phyloP scores from a whole-genome alignment of 2,888 invertebrate species.

The Sphecodes monilicornis region DNA sequence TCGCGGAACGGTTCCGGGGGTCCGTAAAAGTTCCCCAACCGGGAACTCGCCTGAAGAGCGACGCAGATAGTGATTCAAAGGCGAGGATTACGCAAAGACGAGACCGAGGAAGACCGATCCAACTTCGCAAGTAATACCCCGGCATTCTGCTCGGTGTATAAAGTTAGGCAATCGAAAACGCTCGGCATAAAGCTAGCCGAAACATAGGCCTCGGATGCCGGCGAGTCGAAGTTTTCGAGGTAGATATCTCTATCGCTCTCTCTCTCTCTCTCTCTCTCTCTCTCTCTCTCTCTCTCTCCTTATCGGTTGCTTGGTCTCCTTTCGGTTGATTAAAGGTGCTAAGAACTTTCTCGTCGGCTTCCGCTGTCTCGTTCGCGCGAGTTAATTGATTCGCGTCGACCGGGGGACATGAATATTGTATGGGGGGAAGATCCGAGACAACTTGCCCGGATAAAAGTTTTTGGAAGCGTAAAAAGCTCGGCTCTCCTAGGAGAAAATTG shows the following conservation, averaged over 20 bases:
- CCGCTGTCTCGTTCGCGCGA: not conserved
- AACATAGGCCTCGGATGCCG: not conserved
- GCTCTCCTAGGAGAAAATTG: not conserved
- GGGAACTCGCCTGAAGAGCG: not conserved
- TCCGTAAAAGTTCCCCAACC: not conserved
- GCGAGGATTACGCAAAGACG: constrained; percentile 20
- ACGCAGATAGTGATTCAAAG: constrained; percentile 5
- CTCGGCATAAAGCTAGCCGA: constrained; percentile 16
- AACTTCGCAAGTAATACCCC: constrained; percentile 11
- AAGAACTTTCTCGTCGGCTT: constrained; percentile 23
- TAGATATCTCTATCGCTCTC: not conserved
- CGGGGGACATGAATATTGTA: constrained; percentile 26
- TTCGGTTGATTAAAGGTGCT: constrained; percentile 41
- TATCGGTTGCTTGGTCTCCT: not conserved
- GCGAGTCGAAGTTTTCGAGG: too few species aligned
- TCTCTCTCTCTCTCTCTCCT: not conserved
- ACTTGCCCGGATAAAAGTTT: not conserved
- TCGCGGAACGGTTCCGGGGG: not conserved
- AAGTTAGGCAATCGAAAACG: constrained; percentile 45
- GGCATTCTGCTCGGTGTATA: not conserved
- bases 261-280: not conserved
- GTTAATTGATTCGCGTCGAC: constrained; percentile 43
- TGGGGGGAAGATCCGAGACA: not conserved
- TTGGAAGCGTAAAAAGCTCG: not conserved
- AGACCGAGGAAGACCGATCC: constrained; percentile 3